phyloP scores from a whole-genome alignment of 2,113 vertebrate genomes.

The Procavia capensis region DNA sequence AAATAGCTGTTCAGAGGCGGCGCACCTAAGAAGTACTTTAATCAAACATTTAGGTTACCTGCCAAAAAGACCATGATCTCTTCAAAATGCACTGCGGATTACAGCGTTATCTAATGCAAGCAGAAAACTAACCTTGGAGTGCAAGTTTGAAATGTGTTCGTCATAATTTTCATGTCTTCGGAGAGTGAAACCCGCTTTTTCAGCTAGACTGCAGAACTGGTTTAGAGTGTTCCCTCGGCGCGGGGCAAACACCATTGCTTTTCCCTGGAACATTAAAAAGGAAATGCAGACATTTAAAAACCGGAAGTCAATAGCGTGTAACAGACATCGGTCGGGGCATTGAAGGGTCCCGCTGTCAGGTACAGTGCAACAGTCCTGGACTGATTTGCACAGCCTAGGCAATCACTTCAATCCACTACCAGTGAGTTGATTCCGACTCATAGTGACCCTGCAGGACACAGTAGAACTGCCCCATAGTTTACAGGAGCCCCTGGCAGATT shows the following conservation, averaged over 20 bases:
- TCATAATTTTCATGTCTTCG: conserved; percentile 97
- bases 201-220: conserved; percentile 96
- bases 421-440: too few relatives aligned
- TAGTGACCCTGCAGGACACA: too few relatives aligned
- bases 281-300: conserved; percentile 85
- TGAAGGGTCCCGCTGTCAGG: conserved; percentile 42
- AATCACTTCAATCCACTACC: conserved; percentile 60
- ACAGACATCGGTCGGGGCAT: conserved; percentile 69
- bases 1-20: conserved; percentile 88
- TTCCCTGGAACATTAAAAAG: conserved; percentile 91
- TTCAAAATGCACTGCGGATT: conserved; percentile 91
- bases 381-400: neutral
- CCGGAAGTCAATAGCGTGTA: conserved; percentile 77
- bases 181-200: conserved; percentile 93
- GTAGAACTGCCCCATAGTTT: too few relatives aligned
- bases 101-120: conserved; percentile 91
- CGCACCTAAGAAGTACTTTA: conserved; percentile 90
- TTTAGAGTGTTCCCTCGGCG: conserved; percentile 94
- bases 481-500: too few relatives aligned
- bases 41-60: conserved; percentile 92
- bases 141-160: conserved; percentile 95
- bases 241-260: conserved; percentile 96
- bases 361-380: conserved; percentile 59
- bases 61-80: conserved; percentile 92
- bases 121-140: conserved; percentile 96